Conservation (phyloP, 37 sponge, comb jelly and placozoan genomes). For the Bolinopsis microptera region DNA sequence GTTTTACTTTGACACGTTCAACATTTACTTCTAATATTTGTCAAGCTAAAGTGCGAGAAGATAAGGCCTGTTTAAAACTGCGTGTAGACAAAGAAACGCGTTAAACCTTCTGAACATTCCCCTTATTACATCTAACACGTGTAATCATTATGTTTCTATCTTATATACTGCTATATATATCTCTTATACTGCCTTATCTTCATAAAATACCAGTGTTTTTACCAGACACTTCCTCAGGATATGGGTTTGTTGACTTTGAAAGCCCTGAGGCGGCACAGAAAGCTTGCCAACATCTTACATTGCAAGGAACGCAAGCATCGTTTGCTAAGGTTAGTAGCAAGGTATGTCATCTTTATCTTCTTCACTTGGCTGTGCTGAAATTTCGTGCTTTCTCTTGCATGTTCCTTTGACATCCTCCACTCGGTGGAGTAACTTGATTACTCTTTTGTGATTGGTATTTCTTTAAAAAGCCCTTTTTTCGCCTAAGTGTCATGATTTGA, state of each 20-base stretch:
- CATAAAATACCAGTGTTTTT: too few relatives aligned
- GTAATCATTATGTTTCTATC: too few relatives aligned
- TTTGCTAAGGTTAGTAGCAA: conserved; percentile 81
- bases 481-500: background rate
- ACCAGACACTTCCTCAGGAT: too few relatives aligned
- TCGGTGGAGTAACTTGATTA: too few relatives aligned
- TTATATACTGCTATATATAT: too few relatives aligned
- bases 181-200: too few relatives aligned
- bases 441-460: background rate
- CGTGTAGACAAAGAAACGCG: conserved; percentile 11
- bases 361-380: background rate
- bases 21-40: too few relatives aligned
- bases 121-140: too few relatives aligned
- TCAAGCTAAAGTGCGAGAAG: background rate
- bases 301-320: conserved; percentile 76
- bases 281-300: conserved; percentile 76
- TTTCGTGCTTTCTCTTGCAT: background rate
- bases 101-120: too few relatives aligned
- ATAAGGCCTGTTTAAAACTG: background rate
- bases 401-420: background rate
- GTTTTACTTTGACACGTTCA: too few relatives aligned
- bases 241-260: conserved; percentile 98
- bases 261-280: conserved; percentile 77
- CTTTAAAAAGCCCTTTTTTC: background rate
- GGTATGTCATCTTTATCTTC: conserved; percentile 32